These are phyloP conservation scores for Agrotis puta DNA, from an alignment of 2,888 invertebrate species.

Conservation along the genomic window DNA sequence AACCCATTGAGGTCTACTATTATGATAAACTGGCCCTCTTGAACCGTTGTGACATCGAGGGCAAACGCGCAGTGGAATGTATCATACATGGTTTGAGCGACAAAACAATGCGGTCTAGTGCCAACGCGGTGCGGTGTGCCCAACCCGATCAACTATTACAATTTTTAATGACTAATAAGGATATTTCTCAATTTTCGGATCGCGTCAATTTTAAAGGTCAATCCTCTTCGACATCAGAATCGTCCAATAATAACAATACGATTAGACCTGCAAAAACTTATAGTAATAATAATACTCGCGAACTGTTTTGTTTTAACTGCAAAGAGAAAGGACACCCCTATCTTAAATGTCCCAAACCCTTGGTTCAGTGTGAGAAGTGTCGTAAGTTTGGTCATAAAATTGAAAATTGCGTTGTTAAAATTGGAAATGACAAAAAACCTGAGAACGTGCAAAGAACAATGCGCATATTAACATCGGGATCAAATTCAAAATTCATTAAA, in stretches of 20 bases:
- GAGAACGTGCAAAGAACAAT: background rate
- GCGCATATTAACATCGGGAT: background rate
- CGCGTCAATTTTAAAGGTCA: background rate
- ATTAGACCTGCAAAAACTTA: background rate
- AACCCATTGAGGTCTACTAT: too few species aligned
- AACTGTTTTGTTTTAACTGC: background rate
- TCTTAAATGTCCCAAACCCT: background rate
- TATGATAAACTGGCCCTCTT: too few species aligned
- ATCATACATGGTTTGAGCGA: background rate
- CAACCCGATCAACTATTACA: slow-evolving; percentile 3
- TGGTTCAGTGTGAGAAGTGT: background rate
- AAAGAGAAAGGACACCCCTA: background rate
- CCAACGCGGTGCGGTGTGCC: background rate
- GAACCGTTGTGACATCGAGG: background rate
- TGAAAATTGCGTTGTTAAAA: background rate
- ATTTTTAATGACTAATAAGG: background rate
- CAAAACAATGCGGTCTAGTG: background rate
- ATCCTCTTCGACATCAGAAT: background rate
- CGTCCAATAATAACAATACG: background rate
- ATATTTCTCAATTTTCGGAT: too few species aligned
- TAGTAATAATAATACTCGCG: background rate
- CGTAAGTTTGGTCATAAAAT: background rate
- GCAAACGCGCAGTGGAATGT: slow-evolving; percentile 1
- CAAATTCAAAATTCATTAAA: background rate
- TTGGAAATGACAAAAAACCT: background rate